phyloP scores from a whole-genome alignment of 2,888 invertebrate genomes.

The Zonitis immaculata region DNA sequence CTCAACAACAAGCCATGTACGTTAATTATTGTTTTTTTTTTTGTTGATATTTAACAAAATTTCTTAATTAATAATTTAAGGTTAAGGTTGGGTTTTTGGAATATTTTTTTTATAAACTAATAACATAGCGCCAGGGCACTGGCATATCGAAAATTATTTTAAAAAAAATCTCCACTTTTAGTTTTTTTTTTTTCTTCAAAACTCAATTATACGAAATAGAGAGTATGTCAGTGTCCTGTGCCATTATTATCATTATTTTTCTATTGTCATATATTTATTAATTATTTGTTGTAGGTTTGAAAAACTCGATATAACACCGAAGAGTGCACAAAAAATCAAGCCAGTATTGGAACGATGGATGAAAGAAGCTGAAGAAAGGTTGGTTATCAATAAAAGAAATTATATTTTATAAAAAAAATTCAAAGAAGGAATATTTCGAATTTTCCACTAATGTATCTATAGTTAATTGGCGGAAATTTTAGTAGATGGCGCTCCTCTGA shows the following conservation, averaged over 20 bases:
- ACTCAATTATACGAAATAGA: no score
- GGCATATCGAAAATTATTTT: slow-evolving; percentile 56
- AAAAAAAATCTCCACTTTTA: slow-evolving; percentile 3
- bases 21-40: slow-evolving; percentile 47
- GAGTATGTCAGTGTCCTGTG: slow-evolving; percentile 51
- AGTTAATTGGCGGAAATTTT: no score
- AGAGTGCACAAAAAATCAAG: slow-evolving; percentile 99
- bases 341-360: slow-evolving; percentile 98
- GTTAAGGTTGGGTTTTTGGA: slow-evolving; percentile 13
- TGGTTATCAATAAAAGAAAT: slow-evolving; percentile 33
- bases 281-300: slow-evolving; percentile 74
- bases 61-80: not conserved
- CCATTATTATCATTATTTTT: no score
- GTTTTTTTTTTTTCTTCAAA: slow-evolving; percentile 5
- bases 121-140: slow-evolving; percentile 75
- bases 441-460: no score
- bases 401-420: no score
- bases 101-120: slow-evolving; percentile 1
- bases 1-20: slow-evolving; percentile 93
- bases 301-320: slow-evolving; percentile 98
- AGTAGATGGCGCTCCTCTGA: no score
- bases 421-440: no score
- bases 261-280: no score
- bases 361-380: slow-evolving; percentile 98
- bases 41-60: slow-evolving; percentile 9